Percentiles rank a stretch among this genome's conserved stretches.
These are phyloP conservation scores for Ochotona curzoniae DNA, from an alignment of 2,113 vertebrate genomes.

Conservation along the genomic window DNA sequence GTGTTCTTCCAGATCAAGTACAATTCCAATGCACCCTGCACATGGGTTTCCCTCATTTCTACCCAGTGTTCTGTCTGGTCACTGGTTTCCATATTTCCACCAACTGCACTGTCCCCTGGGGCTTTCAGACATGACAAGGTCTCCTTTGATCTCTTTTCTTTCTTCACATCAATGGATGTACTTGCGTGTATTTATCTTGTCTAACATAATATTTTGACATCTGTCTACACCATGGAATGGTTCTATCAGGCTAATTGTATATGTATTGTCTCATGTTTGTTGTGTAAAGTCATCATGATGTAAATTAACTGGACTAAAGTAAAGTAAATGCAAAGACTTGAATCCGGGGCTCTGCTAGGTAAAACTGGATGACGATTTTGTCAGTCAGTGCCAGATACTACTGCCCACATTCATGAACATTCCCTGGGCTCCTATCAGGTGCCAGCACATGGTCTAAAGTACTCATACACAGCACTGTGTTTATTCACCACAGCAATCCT, in stretches of 20 bases:
- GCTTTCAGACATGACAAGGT: not conserved
- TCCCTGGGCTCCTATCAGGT: not conserved
- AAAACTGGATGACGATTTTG: not conserved
- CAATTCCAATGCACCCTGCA: not conserved
- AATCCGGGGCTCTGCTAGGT: not conserved
- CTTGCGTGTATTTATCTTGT: not conserved
- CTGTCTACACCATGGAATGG: not conserved
- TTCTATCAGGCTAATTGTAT: not conserved
- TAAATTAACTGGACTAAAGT: not conserved
- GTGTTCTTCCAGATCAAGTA: not conserved
- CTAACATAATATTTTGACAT: not conserved
- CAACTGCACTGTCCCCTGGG: not conserved
- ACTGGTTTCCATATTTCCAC: not conserved
- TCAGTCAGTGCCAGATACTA: not conserved
- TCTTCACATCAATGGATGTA: not conserved
- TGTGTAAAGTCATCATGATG: too few relatives aligned
- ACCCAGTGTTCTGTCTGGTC: not conserved
- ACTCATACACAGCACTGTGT: not conserved
- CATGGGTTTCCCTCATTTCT: not conserved
- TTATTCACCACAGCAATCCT: not conserved
- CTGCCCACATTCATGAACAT: fast-evolving
- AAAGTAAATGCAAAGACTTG: not conserved
- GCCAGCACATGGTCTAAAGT: not conserved
- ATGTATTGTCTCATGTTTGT: not conserved
- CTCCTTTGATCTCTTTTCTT: not conserved